Percentiles rank a stretch among this genome's conserved stretches.
These are phyloP conservation scores for Dolichoris vasculosae DNA, from an alignment of 1,140 invertebrate species.

Conservation along the genomic window DNA sequence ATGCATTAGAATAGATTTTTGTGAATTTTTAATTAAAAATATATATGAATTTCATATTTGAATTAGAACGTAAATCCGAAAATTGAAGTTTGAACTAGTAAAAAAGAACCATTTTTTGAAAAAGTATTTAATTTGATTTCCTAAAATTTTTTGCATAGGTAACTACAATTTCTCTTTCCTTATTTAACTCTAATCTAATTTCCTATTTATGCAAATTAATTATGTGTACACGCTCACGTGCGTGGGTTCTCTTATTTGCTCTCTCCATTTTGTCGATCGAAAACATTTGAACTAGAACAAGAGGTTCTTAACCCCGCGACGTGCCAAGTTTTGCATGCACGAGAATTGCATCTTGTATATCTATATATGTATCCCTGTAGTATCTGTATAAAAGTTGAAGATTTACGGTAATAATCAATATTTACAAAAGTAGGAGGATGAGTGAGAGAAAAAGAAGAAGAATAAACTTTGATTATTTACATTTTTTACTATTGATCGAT, in stretches of 20 bases:
- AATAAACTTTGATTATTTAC: background rate
- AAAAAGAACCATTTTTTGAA: too few species aligned
- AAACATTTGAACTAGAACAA: constrained; percentile 66
- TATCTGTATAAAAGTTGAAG: background rate
- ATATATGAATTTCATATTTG: too few species aligned
- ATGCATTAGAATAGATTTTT: too few species aligned
- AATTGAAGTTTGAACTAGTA: too few species aligned
- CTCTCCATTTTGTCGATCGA: constrained; percentile 46
- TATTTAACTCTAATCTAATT: background rate
- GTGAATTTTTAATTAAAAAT: too few species aligned
- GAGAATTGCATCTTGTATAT: background rate
- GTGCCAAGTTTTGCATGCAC: constrained; percentile 55
- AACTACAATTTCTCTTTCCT: too few species aligned
- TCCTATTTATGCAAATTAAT: background rate
- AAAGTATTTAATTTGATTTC: too few species aligned
- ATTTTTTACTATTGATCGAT: background rate
- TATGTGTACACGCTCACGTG: background rate
- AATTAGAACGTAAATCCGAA: too few species aligned
- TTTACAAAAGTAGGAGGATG: background rate
- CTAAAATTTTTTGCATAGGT: too few species aligned
- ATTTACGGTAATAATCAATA: constrained; percentile 29
- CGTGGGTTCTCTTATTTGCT: background rate
- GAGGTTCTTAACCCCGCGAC: constrained; percentile 71
- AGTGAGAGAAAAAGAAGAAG: background rate
- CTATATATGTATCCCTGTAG: background rate